Percentiles rank a stretch among this genome's conserved stretches.
Evolutionary conservation across 2,888 invertebrate genomes (phyloP).

Genomic region (Hedya salicella): DNA sequence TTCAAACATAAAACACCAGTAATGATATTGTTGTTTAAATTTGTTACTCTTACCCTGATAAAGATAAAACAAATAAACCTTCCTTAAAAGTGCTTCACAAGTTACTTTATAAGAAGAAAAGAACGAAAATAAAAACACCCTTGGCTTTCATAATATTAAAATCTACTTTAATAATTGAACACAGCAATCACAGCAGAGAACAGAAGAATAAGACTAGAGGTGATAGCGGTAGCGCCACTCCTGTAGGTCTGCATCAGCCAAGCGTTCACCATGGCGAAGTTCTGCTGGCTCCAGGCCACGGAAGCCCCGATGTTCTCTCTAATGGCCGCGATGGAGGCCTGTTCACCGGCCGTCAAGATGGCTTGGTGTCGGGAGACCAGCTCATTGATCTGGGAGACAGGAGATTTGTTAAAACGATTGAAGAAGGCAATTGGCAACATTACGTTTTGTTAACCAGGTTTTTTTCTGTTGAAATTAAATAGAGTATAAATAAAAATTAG

Average conservation of each 20-base stretch:
- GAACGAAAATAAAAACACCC: no score
- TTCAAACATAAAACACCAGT: no score
- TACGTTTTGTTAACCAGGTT: no score
- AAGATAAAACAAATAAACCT: no score
- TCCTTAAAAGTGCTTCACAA: no score
- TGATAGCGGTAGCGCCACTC: slow-evolving; percentile 56
- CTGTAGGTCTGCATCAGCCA: slow-evolving; percentile 67
- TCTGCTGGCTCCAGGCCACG: slow-evolving; percentile 65
- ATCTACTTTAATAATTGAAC: slow-evolving; percentile 44
- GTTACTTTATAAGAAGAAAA: no score
- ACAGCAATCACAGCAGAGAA: slow-evolving; percentile 60
- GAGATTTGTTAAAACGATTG: no score
- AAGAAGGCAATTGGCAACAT: no score
- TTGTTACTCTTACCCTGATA: no score
- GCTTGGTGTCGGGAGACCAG: slow-evolving; percentile 57
- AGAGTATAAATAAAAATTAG: no score
- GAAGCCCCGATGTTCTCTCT: slow-evolving; percentile 73
- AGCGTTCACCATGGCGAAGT: slow-evolving; percentile 59
- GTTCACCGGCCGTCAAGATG: slow-evolving; percentile 71
- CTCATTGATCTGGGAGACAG: slow-evolving; percentile 58
- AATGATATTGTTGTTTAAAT: no score
- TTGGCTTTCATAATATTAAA: background rate
- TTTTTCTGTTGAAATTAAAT: no score
- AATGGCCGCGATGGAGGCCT: slow-evolving; percentile 65
- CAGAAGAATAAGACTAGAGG: slow-evolving; percentile 61